Evolutionary conservation across 1,140 invertebrate genomes (phyloP), one percentile per base, ranked within the genome.

Genomic region (Drosophila subpulchrella): DNA sequence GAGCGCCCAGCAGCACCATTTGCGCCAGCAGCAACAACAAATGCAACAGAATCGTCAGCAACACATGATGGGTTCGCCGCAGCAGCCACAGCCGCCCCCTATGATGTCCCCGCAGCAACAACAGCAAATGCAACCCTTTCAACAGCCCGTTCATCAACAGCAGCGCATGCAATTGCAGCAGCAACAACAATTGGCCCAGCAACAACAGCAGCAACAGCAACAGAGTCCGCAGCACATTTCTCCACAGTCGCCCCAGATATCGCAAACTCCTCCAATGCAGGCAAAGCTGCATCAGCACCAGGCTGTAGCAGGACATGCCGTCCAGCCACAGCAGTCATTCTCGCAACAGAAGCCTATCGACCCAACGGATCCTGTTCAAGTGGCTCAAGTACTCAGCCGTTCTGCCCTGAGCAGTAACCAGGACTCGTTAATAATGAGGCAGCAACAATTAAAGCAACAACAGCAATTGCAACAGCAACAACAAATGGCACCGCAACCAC

Each of bases 1-100:
- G n/a, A 76, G 75, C 51, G 75, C 93, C 0, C 92, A 94, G 36
- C 92, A 94, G 57, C 89, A 91, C 39, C 81, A 91, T 48, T 78
- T 91, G 48, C 91, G 92, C 0, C 86, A 90, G 27, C 78, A 79
- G 24, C 76, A 83, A 53, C 65, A 77, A 27, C 74, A 79, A 38
- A 68, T 92, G 39, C 79, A 81, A 36, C 88, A 85, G 53, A 80
- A 51, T 51, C 89, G 86, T 10, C 86, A 85, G 41, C 74, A 81
- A 27, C 81, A 84, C 13, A 86, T 86, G 83, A 82, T 83, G 81
- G 77, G 81, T 7, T 81, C 83, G 1, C 89, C 86, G 27, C 90
- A 91, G 32, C 90, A 91, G 41, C 73, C 74, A 13, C 66, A 78
- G 15, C 46, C 74, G 6, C 66, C 78, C 1, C 63, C 81, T 6